Base-by-base conservation (phyloP, 2,797 vertebrate species). In the Rhabdomys pumilio region DNA sequence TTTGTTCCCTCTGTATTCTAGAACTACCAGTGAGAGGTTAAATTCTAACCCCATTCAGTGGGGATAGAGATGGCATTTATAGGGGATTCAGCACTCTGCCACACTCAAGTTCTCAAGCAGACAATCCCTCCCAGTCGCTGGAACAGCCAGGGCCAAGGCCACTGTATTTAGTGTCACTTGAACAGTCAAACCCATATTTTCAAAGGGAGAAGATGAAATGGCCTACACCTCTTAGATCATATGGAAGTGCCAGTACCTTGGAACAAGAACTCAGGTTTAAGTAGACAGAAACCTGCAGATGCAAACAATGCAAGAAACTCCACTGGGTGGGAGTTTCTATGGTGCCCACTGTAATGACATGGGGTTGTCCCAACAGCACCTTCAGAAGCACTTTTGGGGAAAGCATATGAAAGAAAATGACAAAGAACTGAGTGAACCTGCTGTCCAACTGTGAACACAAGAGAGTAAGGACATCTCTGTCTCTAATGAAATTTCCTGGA, bases 21-120 rank as follows among this genome's bases (percentile, higher is more conserved):
- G 96, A 94, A 97, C 92, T 88, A 69, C 96, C 96, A 94, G 94
- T 88, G 94, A 97, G 97, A 98, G 96, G 83, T 69, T 97, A 96
- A 98, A 97, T 88, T 97, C 95, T 97, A 98, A 97, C 98, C 96
- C 95, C 95, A 92, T 98, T 96, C 96, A 91, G 97, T 95, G 89
- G 97, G 93, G 97, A 73, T 90, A 97, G 98, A 96, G 88, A 95
- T 93, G 83, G 90, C 79, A 69, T 96, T 96, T 97, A 97, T 84
- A 96, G 82, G 34, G 8, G 12, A 41, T 47, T 92, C 97, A 69
- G 93, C 82, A 91, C 84, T 72, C 90, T 85, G 3, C 86, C 47
- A 73, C 82, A 96, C 80, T 94, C 75, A 94, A 82, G 65, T 6
- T 80, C 0, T 80, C 20, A 47, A 13, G 38, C 4, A 15, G 19